Evolutionary conservation across 2,113 vertebrate species (phyloP), one percentile per base, ranked within the genome.

Genomic region (Labrus mixtus): DNA sequence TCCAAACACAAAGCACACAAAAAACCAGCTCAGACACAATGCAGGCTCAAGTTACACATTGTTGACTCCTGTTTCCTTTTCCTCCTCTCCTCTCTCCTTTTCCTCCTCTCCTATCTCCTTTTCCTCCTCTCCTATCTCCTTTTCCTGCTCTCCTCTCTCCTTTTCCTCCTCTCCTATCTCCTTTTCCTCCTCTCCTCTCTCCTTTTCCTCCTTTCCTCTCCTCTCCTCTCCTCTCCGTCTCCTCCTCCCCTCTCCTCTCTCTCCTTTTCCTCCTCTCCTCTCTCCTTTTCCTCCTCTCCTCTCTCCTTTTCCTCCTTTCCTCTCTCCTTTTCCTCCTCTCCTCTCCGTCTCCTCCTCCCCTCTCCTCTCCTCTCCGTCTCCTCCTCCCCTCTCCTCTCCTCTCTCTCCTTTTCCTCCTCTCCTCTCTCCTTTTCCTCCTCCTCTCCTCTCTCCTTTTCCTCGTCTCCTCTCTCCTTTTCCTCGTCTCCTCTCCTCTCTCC

Each of bases 91-190:
- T 79, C 29, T 64, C 41, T 29, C 68, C 25, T 68, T 29, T 59
- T 68, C 61, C 73, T 87, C 64, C 72, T 79, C 29, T 64, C 41
- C n/a, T n/a, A n/a, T n/a, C n/a, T 66, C 20, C 65, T n/a, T 45
- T 62, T 71, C 51, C 2, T 69, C 45, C 29, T 46, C 33, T 20
- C 48, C 13, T n/a, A n/a, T n/a, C n/a, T n/a, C n/a, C n/a, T n/a
- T n/a, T n/a, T n/a, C n/a, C n/a, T n/a, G n/a, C n/a, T n/a, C 37
- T 33, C 0, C n/a, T n/a, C n/a, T n/a, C n/a, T 66, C 20, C 65
- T n/a, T 45, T 62, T 71, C 51, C 2, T 69, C 45, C 29, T 46
- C 33, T 20, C 48, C 13, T n/a, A n/a, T n/a, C n/a, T n/a, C n/a
- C n/a, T n/a, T n/a, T n/a, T n/a, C n/a, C n/a, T n/a, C n/a, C n/a